These are phyloP conservation scores for Pseudocheirus occidentalis DNA, from an alignment of 2,797 vertebrate genomes.

Conservation along the genomic window DNA sequence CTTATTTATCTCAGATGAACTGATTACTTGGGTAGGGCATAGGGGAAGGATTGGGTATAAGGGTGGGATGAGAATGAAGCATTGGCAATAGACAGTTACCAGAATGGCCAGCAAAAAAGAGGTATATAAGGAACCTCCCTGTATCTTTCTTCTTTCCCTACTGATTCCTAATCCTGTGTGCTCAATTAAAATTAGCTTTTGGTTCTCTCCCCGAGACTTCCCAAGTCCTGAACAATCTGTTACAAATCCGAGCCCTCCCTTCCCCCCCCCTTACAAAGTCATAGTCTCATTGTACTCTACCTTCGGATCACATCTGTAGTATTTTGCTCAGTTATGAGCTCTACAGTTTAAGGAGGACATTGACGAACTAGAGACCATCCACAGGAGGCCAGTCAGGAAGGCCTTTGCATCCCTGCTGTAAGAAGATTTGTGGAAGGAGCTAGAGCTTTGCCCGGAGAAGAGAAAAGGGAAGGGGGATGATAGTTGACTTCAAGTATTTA, in stretches of 20 bases:
- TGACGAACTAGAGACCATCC: neutral
- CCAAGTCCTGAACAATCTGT: neutral
- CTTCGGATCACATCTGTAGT: neutral
- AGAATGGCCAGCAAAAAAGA: neutral
- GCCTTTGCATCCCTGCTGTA: neutral
- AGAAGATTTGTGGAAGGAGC: neutral
- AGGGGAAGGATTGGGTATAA: neutral
- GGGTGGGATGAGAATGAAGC: neutral
- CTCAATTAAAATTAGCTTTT: neutral
- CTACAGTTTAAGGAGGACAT: neutral
- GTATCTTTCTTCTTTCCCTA: neutral
- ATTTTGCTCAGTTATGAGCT: neutral
- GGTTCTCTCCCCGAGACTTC: neutral
- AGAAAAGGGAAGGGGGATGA: neutral
- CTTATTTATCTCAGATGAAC: neutral
- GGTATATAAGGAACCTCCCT: neutral
- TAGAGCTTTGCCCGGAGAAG: neutral
- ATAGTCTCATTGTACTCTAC: neutral
- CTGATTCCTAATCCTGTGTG: neutral
- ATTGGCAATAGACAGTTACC: neutral
- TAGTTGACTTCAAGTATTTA: neutral
- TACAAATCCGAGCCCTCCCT: no score
- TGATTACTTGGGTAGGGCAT: neutral
- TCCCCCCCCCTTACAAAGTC: no score
- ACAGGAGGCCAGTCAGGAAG: neutral